These are phyloP conservation scores for Sylvia borin DNA, from an alignment of 2,797 vertebrate genomes.

Conservation along the genomic window DNA sequence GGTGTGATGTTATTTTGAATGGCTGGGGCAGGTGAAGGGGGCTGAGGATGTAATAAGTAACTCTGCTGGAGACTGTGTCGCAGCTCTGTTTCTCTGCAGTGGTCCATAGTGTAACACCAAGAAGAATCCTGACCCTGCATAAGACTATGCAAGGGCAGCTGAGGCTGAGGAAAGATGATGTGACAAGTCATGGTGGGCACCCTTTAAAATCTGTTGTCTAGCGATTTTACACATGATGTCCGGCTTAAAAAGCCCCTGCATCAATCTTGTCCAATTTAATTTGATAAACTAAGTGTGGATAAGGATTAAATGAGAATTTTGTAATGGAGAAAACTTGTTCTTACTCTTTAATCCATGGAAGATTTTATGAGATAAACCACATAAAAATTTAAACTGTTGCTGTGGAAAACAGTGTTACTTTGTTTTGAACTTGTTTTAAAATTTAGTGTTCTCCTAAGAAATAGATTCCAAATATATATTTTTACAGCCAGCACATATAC, in stretches of 20 bases:
- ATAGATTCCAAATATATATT: background rate
- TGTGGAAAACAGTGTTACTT: background rate
- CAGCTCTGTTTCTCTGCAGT: conserved; percentile 91
- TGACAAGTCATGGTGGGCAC: conserved; percentile 92
- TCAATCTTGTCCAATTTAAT: conserved; percentile 97
- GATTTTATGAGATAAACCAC: conserved; percentile 65
- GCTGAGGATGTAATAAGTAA: conserved; percentile 91
- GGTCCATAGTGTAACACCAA: conserved; percentile 92
- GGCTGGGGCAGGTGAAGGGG: conserved; percentile 94
- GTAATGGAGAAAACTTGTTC: conserved; percentile 81
- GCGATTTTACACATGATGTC: conserved; percentile 99
- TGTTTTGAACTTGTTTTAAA: background rate
- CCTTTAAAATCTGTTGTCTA: conserved; percentile 96
- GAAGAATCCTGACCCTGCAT: conserved; percentile 91
- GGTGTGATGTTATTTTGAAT: conserved; percentile 97
- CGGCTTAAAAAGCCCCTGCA: conserved; percentile 87
- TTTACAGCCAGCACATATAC: background rate
- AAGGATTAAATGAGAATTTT: conserved; percentile 99
- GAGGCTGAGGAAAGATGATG: conserved; percentile 88
- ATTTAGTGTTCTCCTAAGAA: background rate
- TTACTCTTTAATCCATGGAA: conserved; percentile 78
- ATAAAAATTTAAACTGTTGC: conserved; percentile 66
- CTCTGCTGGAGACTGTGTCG: conserved; percentile 98
- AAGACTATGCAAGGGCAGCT: conserved; percentile 80
- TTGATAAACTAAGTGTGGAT: conserved; percentile 98